These are phyloP conservation scores for Erebia aethiops DNA, from an alignment of 2,888 invertebrate species.

Conservation along the genomic window DNA sequence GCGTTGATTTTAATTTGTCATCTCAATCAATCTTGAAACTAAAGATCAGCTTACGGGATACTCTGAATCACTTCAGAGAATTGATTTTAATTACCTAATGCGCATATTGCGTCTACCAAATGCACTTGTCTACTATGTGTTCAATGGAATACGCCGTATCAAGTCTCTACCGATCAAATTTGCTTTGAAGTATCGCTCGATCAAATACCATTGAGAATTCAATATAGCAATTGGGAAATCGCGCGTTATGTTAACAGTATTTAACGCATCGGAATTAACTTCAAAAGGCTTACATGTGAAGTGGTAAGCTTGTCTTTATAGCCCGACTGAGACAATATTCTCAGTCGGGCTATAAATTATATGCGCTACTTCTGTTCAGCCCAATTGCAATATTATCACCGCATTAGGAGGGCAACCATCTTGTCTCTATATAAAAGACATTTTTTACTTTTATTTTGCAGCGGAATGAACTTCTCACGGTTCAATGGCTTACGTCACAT, in stretches of 20 bases:
- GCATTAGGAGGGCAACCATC: conserved; percentile 25
- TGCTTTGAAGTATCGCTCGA: not conserved
- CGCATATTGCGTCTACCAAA: not conserved
- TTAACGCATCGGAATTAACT: conserved; percentile 35
- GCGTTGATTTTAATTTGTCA: not conserved
- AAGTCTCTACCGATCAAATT: not conserved
- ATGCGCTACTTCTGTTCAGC: conserved; percentile 45
- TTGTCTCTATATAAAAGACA: conserved; percentile 11
- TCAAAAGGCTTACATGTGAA: conserved; percentile 32
- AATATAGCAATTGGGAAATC: conserved; percentile 2
- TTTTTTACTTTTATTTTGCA: conserved; percentile 13
- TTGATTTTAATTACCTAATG: not conserved
- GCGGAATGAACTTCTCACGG: conserved; percentile 28
- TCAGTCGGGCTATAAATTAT: too few species aligned
- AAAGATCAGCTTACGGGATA: not conserved
- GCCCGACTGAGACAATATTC: conserved; percentile 41
- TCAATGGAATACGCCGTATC: not conserved
- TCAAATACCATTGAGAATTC: conserved; percentile 5
- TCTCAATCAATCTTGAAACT: not conserved
- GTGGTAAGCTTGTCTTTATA: conserved; percentile 44
- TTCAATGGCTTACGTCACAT: conserved; percentile 27
- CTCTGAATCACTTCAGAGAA: not conserved
- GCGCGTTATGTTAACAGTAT: conserved; percentile 21
- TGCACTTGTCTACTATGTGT: not conserved
- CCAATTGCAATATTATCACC: conserved; percentile 18